Conservation (phyloP, 2,113 vertebrate species). For the Phylloscopus whistleri region DNA sequence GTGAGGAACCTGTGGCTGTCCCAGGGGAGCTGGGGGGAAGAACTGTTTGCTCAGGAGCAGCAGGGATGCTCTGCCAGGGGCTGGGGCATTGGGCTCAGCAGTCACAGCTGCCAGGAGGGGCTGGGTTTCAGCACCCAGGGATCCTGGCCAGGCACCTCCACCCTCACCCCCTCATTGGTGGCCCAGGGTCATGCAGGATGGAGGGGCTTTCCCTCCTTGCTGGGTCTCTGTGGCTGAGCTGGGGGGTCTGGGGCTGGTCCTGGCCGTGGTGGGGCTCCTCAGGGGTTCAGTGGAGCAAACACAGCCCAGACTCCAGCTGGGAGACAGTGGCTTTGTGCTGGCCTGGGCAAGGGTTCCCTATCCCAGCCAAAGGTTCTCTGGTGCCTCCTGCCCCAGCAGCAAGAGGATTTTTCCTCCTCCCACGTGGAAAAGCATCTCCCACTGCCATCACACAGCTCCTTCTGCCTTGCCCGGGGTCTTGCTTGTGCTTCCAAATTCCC, state of each 20-base stretch:
- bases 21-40: background rate
- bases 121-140: background rate
- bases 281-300: background rate
- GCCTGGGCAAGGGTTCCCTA: background rate
- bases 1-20: background rate
- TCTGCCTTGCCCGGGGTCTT: background rate
- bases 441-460: background rate
- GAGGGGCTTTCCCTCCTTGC: background rate
- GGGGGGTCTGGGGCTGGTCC: background rate
- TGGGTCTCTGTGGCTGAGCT: fast-evolving
- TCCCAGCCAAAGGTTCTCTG: background rate
- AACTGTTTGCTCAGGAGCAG: background rate
- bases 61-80: background rate
- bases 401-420: background rate
- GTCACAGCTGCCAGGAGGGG: background rate
- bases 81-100: fast-evolving
- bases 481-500: background rate
- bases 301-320: background rate
- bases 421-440: background rate
- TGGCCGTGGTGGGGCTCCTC: fast-evolving
- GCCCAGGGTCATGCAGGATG: background rate
- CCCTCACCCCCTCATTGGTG: background rate
- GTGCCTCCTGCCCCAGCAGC: background rate
- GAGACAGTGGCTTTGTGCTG: background rate
- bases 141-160: background rate